phyloP scores from a whole-genome alignment of 2,113 vertebrate species.

The Scomber scombrus region DNA sequence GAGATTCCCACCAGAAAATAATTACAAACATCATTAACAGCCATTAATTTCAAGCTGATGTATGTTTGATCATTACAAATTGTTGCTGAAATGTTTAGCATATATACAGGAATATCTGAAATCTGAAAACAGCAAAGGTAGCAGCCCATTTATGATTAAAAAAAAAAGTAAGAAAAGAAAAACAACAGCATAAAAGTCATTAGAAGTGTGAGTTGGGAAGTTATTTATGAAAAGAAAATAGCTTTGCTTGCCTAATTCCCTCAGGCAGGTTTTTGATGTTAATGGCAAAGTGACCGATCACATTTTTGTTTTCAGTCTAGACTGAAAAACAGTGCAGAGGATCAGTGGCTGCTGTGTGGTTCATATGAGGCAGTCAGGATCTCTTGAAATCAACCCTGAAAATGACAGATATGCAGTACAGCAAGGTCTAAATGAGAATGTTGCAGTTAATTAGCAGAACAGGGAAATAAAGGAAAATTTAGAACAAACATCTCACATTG shows the following conservation, averaged over 20 bases:
- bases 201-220: conserved; percentile 28
- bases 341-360: conserved; percentile 3
- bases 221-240: conserved; percentile 21
- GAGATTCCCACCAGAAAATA: no score
- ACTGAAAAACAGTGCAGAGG: conserved; percentile 21
- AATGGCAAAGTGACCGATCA: conserved; percentile 36
- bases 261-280: conserved; percentile 13
- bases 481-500: no score
- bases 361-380: conserved; percentile 11
- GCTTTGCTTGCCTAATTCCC: conserved; percentile 34
- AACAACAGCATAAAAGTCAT: conserved; percentile 2
- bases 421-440: background rate
- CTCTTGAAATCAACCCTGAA: conserved; percentile 25
- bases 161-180: background rate
- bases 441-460: no score
- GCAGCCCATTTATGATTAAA: conserved; percentile 7
- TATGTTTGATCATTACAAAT: background rate
- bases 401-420: conserved; percentile 5
- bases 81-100: no score
- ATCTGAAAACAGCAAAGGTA: background rate
- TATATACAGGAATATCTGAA: background rate
- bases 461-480: no score
- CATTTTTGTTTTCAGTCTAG: conserved; percentile 21
- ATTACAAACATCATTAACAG: no score
- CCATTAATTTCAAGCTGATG: background rate